phyloP scores from a whole-genome alignment of 2,888 invertebrate genomes.

The Polydrusus tereticollis region DNA sequence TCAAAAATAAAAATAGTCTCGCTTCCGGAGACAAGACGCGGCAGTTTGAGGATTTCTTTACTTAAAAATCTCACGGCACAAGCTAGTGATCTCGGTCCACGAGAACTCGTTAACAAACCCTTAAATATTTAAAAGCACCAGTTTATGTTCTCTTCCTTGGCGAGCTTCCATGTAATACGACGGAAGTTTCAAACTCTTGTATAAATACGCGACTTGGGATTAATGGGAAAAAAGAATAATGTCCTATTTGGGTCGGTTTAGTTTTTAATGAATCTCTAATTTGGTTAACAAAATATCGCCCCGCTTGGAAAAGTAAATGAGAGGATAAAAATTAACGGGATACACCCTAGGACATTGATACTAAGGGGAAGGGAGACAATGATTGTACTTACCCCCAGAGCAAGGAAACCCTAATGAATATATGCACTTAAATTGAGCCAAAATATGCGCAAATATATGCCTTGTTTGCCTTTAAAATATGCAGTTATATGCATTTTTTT shows the following conservation, averaged over 20 bases:
- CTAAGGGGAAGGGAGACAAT: no score
- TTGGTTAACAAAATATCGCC: neutral
- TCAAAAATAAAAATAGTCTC: neutral
- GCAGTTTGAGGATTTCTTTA: slow-evolving; percentile 1
- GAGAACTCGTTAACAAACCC: slow-evolving; percentile 15
- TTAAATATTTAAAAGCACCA: slow-evolving; percentile 21
- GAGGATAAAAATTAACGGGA: no score
- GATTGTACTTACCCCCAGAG: no score
- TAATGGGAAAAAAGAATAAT: neutral
- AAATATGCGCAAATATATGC: no score
- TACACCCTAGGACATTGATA: no score
- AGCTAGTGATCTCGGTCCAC: neutral
- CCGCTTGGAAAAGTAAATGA: no score
- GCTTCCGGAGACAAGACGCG: neutral
- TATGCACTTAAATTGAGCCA: no score
- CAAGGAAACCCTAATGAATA: no score
- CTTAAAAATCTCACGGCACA: neutral
- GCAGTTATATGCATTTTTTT: no score
- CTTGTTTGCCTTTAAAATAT: no score
- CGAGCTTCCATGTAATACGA: neutral
- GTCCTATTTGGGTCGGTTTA: neutral
- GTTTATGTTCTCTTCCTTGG: slow-evolving; percentile 12
- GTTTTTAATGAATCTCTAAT: neutral
- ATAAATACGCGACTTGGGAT: neutral
- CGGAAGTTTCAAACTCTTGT: neutral